A percentile compares a stretch with the other conserved stretches of the same genome.
phyloP scores from a whole-genome alignment of 1,140 invertebrate genomes.

The Halesus radiatus region DNA sequence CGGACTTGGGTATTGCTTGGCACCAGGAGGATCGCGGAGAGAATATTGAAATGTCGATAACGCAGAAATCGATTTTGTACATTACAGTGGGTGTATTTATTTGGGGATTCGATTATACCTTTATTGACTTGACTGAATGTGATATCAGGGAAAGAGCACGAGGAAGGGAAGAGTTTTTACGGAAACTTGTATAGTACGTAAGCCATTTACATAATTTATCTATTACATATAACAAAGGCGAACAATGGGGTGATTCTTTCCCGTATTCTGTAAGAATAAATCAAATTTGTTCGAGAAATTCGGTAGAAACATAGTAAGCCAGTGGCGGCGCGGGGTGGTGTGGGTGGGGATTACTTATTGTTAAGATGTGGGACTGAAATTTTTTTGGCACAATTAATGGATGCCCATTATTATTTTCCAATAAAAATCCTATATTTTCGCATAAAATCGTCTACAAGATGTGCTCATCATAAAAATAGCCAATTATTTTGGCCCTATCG shows the following conservation, averaged over 20 bases:
- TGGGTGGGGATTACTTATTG: too few relatives aligned
- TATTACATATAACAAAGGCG: too few relatives aligned
- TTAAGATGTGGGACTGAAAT: too few relatives aligned
- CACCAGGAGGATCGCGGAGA: constrained; percentile 37
- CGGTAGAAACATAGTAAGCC: neutral
- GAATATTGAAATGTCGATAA: constrained; percentile 52
- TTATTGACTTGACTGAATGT: constrained; percentile 44
- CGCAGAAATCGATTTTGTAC: constrained; percentile 35
- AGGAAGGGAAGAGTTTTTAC: constrained; percentile 13
- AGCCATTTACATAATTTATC: neutral
- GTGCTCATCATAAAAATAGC: constrained; percentile 37
- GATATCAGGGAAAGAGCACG: constrained; percentile 37
- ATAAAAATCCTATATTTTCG: constrained; percentile 17
- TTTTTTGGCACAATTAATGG: neutral
- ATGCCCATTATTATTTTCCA: neutral
- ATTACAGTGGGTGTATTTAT: constrained; percentile 25
- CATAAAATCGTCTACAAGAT: constrained; percentile 1
- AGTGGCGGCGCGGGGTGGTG: neutral
- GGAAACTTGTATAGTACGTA: neutral
- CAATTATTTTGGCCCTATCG: constrained; percentile 45
- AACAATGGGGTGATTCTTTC: neutral
- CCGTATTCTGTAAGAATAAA: too few relatives aligned
- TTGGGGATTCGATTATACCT: constrained; percentile 45
- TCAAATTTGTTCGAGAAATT: too few relatives aligned
- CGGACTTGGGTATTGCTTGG: constrained; percentile 36